Percentiles rank a stretch among this genome's conserved stretches.
These are phyloP conservation scores for Coranthus polyacanthus DNA, from an alignment of 2,797 vertebrate genomes.

Conservation along the genomic window DNA sequence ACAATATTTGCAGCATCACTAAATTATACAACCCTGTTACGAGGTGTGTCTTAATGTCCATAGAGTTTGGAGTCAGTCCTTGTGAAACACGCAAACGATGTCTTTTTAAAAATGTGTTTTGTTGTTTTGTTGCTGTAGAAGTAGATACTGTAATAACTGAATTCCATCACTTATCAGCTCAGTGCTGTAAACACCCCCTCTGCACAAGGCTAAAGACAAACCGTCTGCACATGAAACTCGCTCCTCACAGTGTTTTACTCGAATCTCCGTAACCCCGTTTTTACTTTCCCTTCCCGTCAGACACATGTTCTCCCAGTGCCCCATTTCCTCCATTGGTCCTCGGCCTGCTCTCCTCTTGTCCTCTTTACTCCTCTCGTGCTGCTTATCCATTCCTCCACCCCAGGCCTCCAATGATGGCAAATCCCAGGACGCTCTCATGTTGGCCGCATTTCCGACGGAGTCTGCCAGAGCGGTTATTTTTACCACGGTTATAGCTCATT, in stretches of 20 bases:
- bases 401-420: constrained; percentile 34
- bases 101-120: too few species aligned
- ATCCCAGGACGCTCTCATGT: constrained; percentile 52
- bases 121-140: too few species aligned
- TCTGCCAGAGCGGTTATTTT: constrained; percentile 66
- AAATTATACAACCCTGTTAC: too few species aligned
- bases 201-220: background rate
- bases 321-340: constrained; percentile 55
- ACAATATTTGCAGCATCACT: too few species aligned
- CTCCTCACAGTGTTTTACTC: constrained; percentile 9
- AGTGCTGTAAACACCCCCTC: background rate
- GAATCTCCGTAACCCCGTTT: constrained; percentile 23
- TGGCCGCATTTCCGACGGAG: constrained; percentile 61
- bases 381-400: constrained; percentile 15
- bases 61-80: too few species aligned
- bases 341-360: constrained; percentile 39
- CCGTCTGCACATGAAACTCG: background rate
- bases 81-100: too few species aligned
- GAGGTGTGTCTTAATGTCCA: too few species aligned
- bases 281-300: constrained; percentile 15
- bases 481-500: constrained; percentile 56
- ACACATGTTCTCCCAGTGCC: constrained; percentile 64
- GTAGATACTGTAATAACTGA: too few species aligned
- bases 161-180: background rate
- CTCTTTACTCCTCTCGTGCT: constrained; percentile 14